Evolutionary conservation across 2,888 invertebrate genomes (phyloP).

Genomic region (Chromoteleia sp.): DNA sequence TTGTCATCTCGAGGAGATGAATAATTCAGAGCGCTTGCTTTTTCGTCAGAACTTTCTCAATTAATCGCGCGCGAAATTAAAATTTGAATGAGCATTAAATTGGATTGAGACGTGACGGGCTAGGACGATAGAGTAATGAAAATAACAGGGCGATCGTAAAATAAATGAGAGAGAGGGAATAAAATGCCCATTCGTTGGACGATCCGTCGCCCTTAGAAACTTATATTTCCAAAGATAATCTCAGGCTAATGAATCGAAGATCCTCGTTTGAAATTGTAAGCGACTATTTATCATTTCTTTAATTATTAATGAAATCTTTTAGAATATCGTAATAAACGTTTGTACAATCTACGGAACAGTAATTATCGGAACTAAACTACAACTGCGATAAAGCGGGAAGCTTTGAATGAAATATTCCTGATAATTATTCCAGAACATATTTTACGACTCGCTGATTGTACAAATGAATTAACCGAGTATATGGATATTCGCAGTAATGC

Average conservation of each 20-base stretch:
- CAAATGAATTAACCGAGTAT: constrained; percentile 35
- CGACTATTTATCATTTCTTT: constrained; percentile 46
- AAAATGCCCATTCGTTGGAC: constrained; percentile 6
- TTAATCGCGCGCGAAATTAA: constrained; percentile 2
- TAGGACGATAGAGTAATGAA: not conserved
- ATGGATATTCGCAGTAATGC: constrained; percentile 27
- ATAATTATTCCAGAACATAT: constrained; percentile 43
- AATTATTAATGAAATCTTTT: constrained; percentile 55
- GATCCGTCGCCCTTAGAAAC: constrained; percentile 15
- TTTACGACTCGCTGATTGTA: constrained; percentile 39
- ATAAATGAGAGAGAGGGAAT: constrained; percentile 17
- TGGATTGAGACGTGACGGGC: constrained; percentile 19
- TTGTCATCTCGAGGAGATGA: not conserved
- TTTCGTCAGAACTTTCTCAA: not conserved
- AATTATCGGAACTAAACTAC: constrained; percentile 49
- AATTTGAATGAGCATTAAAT: constrained; percentile 27
- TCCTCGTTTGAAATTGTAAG: constrained; percentile 19
- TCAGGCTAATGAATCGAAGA: constrained; percentile 45
- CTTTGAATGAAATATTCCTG: constrained; percentile 42
- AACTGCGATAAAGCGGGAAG: constrained; percentile 39
- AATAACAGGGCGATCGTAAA: not conserved
- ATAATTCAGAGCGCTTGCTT: not conserved
- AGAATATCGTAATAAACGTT: constrained; percentile 48
- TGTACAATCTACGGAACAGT: constrained; percentile 38
- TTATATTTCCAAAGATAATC: constrained; percentile 37